Base-by-base conservation (phyloP, 2,113 vertebrate species). In the Apodemus sylvaticus region DNA sequence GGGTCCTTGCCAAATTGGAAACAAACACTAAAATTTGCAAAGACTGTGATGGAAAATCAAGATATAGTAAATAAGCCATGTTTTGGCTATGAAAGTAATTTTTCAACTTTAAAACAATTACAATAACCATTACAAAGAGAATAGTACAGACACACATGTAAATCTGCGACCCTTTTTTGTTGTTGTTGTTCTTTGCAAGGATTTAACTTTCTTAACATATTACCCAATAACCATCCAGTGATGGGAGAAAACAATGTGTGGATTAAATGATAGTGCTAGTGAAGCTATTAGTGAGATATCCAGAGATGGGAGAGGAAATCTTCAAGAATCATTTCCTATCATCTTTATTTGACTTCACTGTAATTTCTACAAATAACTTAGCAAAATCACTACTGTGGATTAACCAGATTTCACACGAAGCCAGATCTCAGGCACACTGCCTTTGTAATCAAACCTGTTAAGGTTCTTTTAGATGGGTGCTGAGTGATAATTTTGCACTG, bases 51-150 rank as follows among this genome's bases (percentile, higher is more conserved):
- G 82, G 71, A 91, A 95, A 95, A 95, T 79, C 13, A 90, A 31
- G 81, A 90, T 96, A 93, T 90, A 93, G 51, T 81, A 95, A 92
- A 93, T 93, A 96, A 97, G 89, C 89, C 39, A 73, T 42, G 92
- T 62, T 95, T 97, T 96, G 95, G 70, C 90, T 93, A 94, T 91
- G 68, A 60, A 60, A 79, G 73, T 96, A 58, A 90, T 81, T 94
- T 93, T 96, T 85, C 48, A 8, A 97, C 86, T 93, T 97, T 94
- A 96, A 96, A 97, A 87, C 77, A 83, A 92, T 91, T 74, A 48
- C 5, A 93, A n/a, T 51, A 58, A 90, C n/a, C 16, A 73, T 13
- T 31, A 55, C 39, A 7, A 10, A 73, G 51, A 26, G 60, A 39
- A 26, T 14, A 7, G 16, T 26, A 39, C 36, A 82, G 3, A 26